Evolutionary conservation across 2,888 invertebrate genomes (phyloP).

Genomic region (Volucella inflata): DNA sequence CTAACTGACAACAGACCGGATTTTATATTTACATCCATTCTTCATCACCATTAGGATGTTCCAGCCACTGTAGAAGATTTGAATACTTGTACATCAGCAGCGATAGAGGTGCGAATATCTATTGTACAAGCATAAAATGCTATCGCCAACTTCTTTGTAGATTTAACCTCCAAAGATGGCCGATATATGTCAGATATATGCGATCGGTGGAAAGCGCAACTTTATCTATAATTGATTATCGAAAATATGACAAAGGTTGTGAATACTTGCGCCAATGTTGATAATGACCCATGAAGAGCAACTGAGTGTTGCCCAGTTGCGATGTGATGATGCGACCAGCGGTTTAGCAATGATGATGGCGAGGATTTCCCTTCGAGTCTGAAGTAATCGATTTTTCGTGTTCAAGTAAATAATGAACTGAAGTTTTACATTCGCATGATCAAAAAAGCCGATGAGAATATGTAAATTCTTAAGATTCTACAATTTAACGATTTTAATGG

Average conservation of each 20-base stretch:
- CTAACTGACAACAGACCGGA: conserved; percentile 51
- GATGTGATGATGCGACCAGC: background rate
- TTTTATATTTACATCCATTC: conserved; percentile 63
- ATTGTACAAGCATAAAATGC: conserved; percentile 51
- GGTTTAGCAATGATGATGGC: no score
- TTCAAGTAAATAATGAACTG: conserved; percentile 52
- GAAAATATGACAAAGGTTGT: conserved; percentile 55
- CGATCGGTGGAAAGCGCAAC: conserved; percentile 16
- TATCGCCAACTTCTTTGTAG: conserved; percentile 22
- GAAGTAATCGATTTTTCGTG: conserved; percentile 65
- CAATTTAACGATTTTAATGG: conserved; percentile 4
- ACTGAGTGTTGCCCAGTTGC: conserved; percentile 1
- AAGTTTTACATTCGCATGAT: conserved; percentile 4
- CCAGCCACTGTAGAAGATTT: conserved; percentile 12
- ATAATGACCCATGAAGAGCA: conserved; percentile 45
- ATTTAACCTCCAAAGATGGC: conserved; percentile 6
- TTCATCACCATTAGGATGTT: conserved; percentile 56
- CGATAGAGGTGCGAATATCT: conserved; percentile 23
- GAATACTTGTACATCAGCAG: conserved; percentile 16
- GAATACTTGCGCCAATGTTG: conserved; percentile 40
- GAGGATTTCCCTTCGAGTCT: background rate
- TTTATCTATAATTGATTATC: conserved; percentile 63
- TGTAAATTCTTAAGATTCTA: conserved; percentile 1
- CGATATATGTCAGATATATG: background rate
- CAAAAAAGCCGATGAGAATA: conserved; percentile 1